phyloP scores from a whole-genome alignment of 2,797 vertebrate species.

The Sitta carolinensis region DNA sequence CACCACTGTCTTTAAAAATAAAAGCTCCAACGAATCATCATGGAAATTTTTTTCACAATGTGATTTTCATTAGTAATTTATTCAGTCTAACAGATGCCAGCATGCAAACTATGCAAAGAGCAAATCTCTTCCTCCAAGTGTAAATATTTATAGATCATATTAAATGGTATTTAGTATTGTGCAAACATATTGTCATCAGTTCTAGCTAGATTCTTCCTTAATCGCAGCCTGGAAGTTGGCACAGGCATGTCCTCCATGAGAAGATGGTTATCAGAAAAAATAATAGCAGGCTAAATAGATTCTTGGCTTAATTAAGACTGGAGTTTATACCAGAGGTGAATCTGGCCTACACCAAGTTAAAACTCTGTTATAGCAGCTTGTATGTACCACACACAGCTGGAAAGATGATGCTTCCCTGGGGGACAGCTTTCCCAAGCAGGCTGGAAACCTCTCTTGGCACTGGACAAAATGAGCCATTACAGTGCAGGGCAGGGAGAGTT shows the following conservation, averaged over 20 bases:
- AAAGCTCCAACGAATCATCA: not conserved
- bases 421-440: not conserved
- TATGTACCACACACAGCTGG: not conserved
- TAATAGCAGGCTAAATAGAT: not conserved
- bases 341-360: not conserved
- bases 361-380: not conserved
- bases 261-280: conserved; percentile 5
- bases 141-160: conserved; percentile 59
- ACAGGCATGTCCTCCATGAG: conserved; percentile 1
- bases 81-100: conserved; percentile 49
- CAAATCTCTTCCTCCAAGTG: conserved; percentile 34
- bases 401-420: not conserved
- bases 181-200: conserved; percentile 47
- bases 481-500: not conserved
- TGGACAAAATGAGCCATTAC: not conserved
- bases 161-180: conserved; percentile 43
- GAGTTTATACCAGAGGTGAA: not conserved
- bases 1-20: not conserved
- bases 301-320: conserved; percentile 4
- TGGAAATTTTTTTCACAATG: not conserved
- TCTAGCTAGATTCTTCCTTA: conserved; percentile 35
- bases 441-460: not conserved
- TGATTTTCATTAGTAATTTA: conserved; percentile 37
- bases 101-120: conserved; percentile 22
- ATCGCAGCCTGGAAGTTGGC: conserved; percentile 16